Conservation (phyloP, 1,140 invertebrate species). For the Ephestia elutella region DNA sequence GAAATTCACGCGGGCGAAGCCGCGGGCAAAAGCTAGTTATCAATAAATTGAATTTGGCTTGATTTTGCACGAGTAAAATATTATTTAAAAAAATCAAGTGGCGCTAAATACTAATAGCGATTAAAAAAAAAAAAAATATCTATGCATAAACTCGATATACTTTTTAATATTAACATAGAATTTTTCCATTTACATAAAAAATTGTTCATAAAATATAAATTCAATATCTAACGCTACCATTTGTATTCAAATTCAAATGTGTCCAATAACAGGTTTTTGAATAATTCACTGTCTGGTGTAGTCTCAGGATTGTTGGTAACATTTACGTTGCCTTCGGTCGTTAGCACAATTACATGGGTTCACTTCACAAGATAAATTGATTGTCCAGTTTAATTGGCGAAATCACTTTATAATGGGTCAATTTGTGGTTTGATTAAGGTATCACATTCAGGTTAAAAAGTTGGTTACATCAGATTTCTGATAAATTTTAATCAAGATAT, state of each 20-base stretch:
- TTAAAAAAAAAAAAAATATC: too few species aligned
- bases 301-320: background rate
- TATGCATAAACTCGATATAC: too few species aligned
- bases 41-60: too few species aligned
- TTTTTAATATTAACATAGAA: too few species aligned
- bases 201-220: too few species aligned
- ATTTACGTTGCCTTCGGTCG: background rate
- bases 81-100: too few species aligned
- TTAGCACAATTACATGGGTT: conserved; percentile 6
- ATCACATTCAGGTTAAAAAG: background rate
- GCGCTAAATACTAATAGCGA: too few species aligned
- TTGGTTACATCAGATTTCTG: background rate
- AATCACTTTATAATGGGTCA: conserved; percentile 3
- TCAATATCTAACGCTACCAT: background rate
- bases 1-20: too few species aligned
- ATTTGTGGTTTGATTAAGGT: background rate
- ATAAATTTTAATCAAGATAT: background rate
- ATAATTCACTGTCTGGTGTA: too few species aligned
- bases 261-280: background rate
- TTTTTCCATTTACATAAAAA: too few species aligned
- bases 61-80: too few species aligned
- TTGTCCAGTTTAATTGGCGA: conserved; percentile 6
- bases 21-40: too few species aligned
- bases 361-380: conserved; percentile 9
- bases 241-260: background rate